Percentiles rank a stretch among this genome's conserved stretches.
phyloP scores from a whole-genome alignment of 2,888 invertebrate genomes.

The Cheilosia vulpina region DNA sequence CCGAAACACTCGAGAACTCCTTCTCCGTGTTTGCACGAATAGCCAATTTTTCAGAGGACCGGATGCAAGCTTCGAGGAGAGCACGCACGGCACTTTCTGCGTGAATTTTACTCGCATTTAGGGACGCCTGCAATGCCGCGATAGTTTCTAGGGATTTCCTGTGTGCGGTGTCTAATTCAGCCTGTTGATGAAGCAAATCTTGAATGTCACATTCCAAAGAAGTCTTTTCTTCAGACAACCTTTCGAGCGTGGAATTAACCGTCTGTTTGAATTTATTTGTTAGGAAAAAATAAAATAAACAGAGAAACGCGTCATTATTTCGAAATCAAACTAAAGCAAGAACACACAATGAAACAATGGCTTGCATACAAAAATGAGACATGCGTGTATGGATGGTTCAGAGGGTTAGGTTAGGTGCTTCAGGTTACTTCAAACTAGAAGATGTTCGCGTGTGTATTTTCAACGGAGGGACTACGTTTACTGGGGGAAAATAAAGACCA shows the following conservation, averaged over 20 bases:
- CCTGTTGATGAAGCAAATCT: conserved; percentile 88
- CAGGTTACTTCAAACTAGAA: too few relatives aligned
- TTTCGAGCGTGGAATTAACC: conserved; percentile 87
- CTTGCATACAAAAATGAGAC: too few relatives aligned
- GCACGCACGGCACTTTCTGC: conserved; percentile 78
- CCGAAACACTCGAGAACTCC: conserved; percentile 76
- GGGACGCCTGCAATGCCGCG: conserved; percentile 78
- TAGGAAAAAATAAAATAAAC: conserved; percentile 3
- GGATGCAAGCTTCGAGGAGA: conserved; percentile 77
- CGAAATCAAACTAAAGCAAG: neutral
- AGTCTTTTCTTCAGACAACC: conserved; percentile 82
- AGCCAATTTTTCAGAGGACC: conserved; percentile 77
- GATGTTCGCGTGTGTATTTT: too few relatives aligned
- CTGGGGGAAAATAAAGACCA: too few relatives aligned
- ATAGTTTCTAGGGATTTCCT: conserved; percentile 76
- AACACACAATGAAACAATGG: neutral
- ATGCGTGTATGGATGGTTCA: too few relatives aligned
- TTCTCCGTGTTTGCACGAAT: conserved; percentile 76
- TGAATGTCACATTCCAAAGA: conserved; percentile 87
- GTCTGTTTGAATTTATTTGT: conserved; percentile 83
- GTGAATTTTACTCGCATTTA: conserved; percentile 79
- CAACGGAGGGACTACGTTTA: too few relatives aligned
- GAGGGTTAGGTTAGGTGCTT: too few relatives aligned
- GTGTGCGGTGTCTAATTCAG: conserved; percentile 86
- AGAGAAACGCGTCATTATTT: neutral